A percentile compares a stretch with the other conserved stretches of the same genome.
Evolutionary conservation across 2,888 invertebrate genomes (phyloP).

Genomic region (Thymelicus acteon): DNA sequence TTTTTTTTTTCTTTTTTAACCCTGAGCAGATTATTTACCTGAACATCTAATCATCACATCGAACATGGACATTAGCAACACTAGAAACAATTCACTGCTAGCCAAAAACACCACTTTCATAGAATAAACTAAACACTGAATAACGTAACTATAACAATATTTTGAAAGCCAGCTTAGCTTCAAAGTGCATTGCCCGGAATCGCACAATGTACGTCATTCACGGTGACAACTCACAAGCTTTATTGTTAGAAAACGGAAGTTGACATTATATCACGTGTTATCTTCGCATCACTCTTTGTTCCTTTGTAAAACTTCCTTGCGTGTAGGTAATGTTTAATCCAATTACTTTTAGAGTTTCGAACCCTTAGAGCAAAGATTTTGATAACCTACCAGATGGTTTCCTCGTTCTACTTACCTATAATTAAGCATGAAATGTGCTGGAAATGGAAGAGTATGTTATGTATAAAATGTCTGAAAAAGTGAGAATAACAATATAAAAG

Average conservation of each 20-base stretch:
- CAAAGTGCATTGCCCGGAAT: slow-evolving; percentile 26
- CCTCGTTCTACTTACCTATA: too few species aligned
- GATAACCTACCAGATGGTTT: not conserved
- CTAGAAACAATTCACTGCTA: too few species aligned
- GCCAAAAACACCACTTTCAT: not conserved
- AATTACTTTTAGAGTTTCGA: not conserved
- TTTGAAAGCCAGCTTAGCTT: not conserved
- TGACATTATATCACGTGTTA: slow-evolving; percentile 48
- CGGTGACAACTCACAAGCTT: slow-evolving; percentile 41
- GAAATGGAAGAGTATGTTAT: too few species aligned
- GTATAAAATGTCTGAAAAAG: too few species aligned
- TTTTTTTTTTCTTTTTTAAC: too few species aligned
- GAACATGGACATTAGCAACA: too few species aligned
- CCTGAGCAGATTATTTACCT: too few species aligned
- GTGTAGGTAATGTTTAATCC: slow-evolving; percentile 5
- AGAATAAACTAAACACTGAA: not conserved
- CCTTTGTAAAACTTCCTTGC: slow-evolving; percentile 47
- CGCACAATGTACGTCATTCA: slow-evolving; percentile 49
- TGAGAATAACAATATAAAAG: too few species aligned
- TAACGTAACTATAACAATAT: not conserved
- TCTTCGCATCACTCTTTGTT: slow-evolving; percentile 48
- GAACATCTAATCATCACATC: too few species aligned
- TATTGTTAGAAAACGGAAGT: slow-evolving; percentile 49
- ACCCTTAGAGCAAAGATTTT: not conserved
- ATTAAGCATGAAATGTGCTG: too few species aligned